Conservation (phyloP, 2,797 vertebrate species). For the Crenichthys baileyi region DNA sequence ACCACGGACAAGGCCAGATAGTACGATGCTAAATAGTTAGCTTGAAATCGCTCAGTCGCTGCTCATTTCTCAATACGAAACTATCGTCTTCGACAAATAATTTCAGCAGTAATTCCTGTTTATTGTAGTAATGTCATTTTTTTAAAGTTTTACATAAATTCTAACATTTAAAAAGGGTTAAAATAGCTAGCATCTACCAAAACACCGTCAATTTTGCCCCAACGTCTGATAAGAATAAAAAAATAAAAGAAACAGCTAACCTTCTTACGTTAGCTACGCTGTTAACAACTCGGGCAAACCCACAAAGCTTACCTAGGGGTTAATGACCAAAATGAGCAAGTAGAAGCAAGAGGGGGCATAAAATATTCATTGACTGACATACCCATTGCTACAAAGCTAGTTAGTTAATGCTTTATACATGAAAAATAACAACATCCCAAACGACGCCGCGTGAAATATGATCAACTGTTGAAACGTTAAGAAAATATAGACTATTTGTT, state of each 20-base stretch:
- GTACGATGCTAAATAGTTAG: conserved; percentile 35
- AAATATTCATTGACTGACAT: conserved; percentile 61
- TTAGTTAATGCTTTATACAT: conserved; percentile 61
- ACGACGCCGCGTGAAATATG: conserved; percentile 27
- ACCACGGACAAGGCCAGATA: conserved; percentile 67
- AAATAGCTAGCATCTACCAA: conserved; percentile 49
- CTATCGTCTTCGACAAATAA: rapidly evolving
- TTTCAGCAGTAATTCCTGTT: rapidly evolving
- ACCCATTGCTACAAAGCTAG: conserved; percentile 27
- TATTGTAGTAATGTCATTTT: rapidly evolving
- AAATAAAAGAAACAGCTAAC: conserved; percentile 26
- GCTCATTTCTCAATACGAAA: background rate
- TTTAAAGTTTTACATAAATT: background rate
- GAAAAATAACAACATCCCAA: conserved; percentile 37
- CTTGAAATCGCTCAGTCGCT: conserved; percentile 21
- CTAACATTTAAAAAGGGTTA: conserved; percentile 33
- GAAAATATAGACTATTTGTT: conserved; percentile 18
- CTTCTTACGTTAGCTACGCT: conserved; percentile 23
- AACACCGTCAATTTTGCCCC: conserved; percentile 60
- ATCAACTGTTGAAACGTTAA: background rate
- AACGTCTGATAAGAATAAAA: conserved; percentile 14
- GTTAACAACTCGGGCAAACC: conserved; percentile 8
- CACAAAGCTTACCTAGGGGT: background rate
- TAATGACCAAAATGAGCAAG: conserved; percentile 26
- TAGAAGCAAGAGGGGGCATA: conserved; percentile 29